Percentiles rank a stretch among this genome's conserved stretches.
Evolutionary conservation across 2,797 vertebrate species (phyloP).

Genomic region (Rhodeus uyekii): DNA sequence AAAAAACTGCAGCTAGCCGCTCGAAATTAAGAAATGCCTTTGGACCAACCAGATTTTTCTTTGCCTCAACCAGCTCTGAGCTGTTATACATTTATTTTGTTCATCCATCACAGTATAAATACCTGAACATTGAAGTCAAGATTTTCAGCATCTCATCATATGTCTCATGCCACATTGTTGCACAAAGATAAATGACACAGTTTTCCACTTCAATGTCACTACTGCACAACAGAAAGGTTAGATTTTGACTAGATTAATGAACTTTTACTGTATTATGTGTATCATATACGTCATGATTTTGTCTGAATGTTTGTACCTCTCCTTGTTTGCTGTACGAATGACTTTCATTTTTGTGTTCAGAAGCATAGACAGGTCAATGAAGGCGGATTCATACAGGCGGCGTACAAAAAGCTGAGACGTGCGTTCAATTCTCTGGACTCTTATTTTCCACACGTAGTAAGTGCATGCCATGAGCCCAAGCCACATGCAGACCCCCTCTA

Average conservation of each 20-base stretch:
- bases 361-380: conserved; percentile 81
- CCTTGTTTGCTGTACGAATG: conserved; percentile 65
- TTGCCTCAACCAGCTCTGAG: not conserved
- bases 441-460: conserved; percentile 79
- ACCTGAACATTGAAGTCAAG: conserved; percentile 85
- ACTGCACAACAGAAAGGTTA: not conserved
- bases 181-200: conserved; percentile 82
- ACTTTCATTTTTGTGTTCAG: conserved; percentile 82
- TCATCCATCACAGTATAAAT: not conserved
- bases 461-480: conserved; percentile 73
- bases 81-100: not conserved
- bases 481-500: conserved; percentile 82
- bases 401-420: conserved; percentile 83
- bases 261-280: not conserved
- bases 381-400: conserved; percentile 80
- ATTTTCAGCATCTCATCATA: conserved; percentile 85
- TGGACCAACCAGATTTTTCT: not conserved
- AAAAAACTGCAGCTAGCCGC: not conserved
- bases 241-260: not conserved
- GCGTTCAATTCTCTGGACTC: conserved; percentile 79
- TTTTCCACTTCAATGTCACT: conserved; percentile 66
- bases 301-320: conserved; percentile 58
- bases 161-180: conserved; percentile 86
- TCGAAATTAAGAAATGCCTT: not conserved
- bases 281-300: not conserved